Evolutionary conservation across 1,140 invertebrate genomes (phyloP).

Genomic region (Bombus sibiricus): DNA sequence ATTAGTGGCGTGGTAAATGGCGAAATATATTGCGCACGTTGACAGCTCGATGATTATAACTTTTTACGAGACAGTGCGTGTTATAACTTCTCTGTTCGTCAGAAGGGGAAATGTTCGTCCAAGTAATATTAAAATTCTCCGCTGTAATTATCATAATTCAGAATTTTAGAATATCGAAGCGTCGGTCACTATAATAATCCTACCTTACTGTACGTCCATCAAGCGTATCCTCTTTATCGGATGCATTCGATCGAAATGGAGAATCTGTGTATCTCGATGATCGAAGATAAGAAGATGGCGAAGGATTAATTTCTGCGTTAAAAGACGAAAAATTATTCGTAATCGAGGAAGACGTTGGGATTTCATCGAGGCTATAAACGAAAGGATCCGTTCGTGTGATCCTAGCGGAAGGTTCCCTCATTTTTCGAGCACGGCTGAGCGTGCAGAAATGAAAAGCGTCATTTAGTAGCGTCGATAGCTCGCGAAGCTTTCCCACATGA

Average conservation of each 20-base stretch:
- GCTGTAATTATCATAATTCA: too few relatives aligned
- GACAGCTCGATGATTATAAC: too few relatives aligned
- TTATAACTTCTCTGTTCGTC: too few relatives aligned
- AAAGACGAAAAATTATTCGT: not conserved
- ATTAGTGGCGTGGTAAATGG: too few relatives aligned
- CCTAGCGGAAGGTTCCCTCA: not conserved
- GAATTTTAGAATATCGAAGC: too few relatives aligned
- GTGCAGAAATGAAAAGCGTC: not conserved
- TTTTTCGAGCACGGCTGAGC: not conserved
- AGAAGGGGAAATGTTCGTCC: too few relatives aligned
- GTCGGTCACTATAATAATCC: too few relatives aligned
- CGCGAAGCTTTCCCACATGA: conserved; percentile 12
- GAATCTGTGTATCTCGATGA: not conserved
- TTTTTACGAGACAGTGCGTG: too few relatives aligned
- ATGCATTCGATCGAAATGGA: not conserved
- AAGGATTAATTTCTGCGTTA: not conserved
- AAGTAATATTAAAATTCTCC: too few relatives aligned
- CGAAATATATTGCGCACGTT: too few relatives aligned
- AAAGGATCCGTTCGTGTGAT: not conserved
- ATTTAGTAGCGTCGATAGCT: not conserved
- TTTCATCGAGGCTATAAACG: not conserved
- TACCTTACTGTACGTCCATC: not conserved
- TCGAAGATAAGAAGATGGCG: not conserved
- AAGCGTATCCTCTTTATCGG: not conserved
- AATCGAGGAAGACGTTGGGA: too few relatives aligned